Percentiles rank a stretch among this genome's conserved stretches.
These are phyloP conservation scores for Megathymus violae DNA, from an alignment of 1,140 invertebrate species.

Conservation along the genomic window DNA sequence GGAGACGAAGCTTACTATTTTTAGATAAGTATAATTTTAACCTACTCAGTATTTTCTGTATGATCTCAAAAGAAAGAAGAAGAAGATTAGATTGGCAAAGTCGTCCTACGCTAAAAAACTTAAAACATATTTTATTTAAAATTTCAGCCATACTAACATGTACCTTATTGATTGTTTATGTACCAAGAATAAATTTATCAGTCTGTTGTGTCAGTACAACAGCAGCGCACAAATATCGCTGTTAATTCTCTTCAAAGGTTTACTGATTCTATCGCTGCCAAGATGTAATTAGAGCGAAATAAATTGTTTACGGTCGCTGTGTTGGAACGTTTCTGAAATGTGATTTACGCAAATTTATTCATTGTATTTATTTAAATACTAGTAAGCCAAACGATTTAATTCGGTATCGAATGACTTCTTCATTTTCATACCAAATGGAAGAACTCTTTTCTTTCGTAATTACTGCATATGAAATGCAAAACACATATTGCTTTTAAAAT, in stretches of 20 bases:
- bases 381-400: background rate
- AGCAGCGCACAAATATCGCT: conserved; percentile 12
- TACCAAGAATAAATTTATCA: background rate
- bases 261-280: conserved; percentile 25
- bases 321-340: conserved; percentile 17
- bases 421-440: background rate
- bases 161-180: background rate
- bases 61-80: no score
- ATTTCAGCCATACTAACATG: no score
- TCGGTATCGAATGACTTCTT: background rate
- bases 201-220: conserved; percentile 7
- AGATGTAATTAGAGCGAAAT: conserved; percentile 28
- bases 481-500: no score
- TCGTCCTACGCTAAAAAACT: no score
- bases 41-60: no score
- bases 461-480: no score
- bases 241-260: conserved; percentile 25
- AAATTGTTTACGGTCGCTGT: conserved; percentile 27
- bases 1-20: no score
- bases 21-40: no score
- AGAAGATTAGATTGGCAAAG: no score
- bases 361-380: background rate
- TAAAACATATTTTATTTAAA: no score
- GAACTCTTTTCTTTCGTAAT: no score
- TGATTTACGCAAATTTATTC: conserved; percentile 16